These are phyloP conservation scores for Synergus umbraculus DNA, from an alignment of 2,888 invertebrate genomes.

Conservation along the genomic window DNA sequence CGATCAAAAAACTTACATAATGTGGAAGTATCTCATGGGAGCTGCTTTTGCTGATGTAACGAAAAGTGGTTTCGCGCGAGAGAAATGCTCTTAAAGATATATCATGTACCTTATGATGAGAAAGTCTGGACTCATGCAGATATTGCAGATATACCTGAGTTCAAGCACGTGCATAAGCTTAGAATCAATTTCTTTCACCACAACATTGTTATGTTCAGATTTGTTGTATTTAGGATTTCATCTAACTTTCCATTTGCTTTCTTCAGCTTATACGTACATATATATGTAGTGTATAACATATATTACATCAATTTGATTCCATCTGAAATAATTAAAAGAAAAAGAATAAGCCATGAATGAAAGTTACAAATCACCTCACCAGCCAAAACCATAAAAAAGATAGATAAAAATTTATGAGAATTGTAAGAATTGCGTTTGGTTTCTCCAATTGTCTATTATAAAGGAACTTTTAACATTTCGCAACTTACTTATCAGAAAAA, in stretches of 20 bases:
- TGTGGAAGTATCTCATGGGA: conserved; percentile 35
- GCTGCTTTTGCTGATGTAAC: conserved; percentile 37
- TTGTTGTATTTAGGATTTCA: neutral
- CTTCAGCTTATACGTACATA: neutral
- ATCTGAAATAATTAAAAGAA: neutral
- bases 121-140: conserved; percentile 24
- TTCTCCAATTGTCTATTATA: neutral
- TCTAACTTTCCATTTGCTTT: neutral
- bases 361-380: neutral
- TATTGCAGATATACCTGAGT: neutral
- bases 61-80: conserved; percentile 34
- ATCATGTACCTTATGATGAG: conserved; percentile 33
- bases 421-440: neutral
- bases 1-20: conserved; percentile 37
- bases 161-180: neutral
- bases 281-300: neutral
- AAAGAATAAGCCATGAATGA: neutral
- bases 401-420: neutral
- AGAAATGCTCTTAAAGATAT: conserved; percentile 33
- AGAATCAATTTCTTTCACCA: neutral
- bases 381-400: neutral
- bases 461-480: neutral
- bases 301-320: neutral
- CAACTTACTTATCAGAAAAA: neutral
- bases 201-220: neutral